Evolutionary conservation across 2,797 vertebrate species (phyloP).

Genomic region (Anomalospiza imberbis): DNA sequence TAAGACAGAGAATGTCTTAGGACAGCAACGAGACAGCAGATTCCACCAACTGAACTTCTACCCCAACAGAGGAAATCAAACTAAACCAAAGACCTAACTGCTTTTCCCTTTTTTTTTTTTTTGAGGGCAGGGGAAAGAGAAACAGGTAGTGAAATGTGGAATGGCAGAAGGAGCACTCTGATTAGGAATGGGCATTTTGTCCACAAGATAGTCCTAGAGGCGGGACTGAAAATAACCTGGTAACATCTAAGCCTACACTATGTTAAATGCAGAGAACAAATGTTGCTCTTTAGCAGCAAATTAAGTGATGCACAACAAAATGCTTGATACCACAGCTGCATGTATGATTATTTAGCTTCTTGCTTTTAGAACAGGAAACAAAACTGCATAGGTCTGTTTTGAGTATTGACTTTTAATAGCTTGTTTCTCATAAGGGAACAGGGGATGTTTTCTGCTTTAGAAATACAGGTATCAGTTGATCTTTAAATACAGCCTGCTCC

Average conservation of each 20-base stretch:
- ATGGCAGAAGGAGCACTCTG: not conserved
- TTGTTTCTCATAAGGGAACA: constrained; percentile 62
- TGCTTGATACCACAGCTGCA: not conserved
- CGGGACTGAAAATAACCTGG: not conserved
- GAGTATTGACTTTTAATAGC: constrained; percentile 66
- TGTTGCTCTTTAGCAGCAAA: not conserved
- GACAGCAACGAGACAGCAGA: not conserved
- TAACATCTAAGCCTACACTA: not conserved
- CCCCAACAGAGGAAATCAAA: not conserved
- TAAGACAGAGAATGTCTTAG: not conserved
- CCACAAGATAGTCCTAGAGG: not conserved
- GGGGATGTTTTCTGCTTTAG: constrained; percentile 39
- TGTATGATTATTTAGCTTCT: not conserved
- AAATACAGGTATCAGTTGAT: constrained; percentile 60
- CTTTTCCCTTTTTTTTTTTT: not conserved
- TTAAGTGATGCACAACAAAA: not conserved
- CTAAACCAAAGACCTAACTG: not conserved
- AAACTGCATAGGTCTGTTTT: constrained; percentile 52
- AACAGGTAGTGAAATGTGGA: not conserved
- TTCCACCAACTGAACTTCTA: not conserved
- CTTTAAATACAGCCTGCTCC: constrained; percentile 60
- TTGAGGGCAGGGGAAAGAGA: not conserved
- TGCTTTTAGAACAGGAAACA: constrained; percentile 48
- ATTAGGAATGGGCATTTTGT: not conserved
- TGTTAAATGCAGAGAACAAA: not conserved